Evolutionary conservation across 2,113 vertebrate genomes (phyloP), one percentile per base, ranked within the genome.

Genomic region (Aleadryas rufinucha): DNA sequence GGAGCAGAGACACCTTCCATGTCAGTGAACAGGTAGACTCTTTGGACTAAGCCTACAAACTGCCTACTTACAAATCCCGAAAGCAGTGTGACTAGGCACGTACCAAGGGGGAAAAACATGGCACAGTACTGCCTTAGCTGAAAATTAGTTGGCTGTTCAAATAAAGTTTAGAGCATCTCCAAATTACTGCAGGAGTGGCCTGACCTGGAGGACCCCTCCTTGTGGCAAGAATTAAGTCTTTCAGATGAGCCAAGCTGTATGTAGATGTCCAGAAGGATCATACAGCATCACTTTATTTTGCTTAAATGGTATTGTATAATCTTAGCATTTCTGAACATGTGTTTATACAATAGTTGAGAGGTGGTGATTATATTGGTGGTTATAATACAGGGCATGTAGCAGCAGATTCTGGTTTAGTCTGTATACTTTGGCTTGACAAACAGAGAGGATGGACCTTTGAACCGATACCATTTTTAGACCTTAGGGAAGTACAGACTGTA

Each of bases 361-460:
- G 6, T n/a, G 5, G 16, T 50, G 42, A 20, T 83, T 37, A 3
- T 18, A 6, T 27, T 49, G 20, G 16, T 79, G 23, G n/a, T 64
- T 53, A n/a, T 74, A 69, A 28, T 21, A 37, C 49, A 41, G 45
- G 16, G 16, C 30, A 13, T 4, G 1, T 13, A 74, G 75, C 53
- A 85, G 50, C 53, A 77, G 57, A 26, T 83, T 57, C 70, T 83
- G 11, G 6, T 59, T 54, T 42, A 42, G 33, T 54, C 27, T 60
- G 27, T 59, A 35, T 66, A 27, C 93, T 90, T 90, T 42, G 72
- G 59, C 50, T 42, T 70, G 71, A 70, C 85, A 92, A 85, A 88
- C 75, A 83, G 56, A 81, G 60, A 66, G 63, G n/a, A 66, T 35
- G 42, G 90, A 96, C 88, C 47, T 96, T 97, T 90, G 95, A 56